These are phyloP conservation scores for Melitaea cinxia DNA, from an alignment of 1,140 invertebrate species.

Conservation along the genomic window DNA sequence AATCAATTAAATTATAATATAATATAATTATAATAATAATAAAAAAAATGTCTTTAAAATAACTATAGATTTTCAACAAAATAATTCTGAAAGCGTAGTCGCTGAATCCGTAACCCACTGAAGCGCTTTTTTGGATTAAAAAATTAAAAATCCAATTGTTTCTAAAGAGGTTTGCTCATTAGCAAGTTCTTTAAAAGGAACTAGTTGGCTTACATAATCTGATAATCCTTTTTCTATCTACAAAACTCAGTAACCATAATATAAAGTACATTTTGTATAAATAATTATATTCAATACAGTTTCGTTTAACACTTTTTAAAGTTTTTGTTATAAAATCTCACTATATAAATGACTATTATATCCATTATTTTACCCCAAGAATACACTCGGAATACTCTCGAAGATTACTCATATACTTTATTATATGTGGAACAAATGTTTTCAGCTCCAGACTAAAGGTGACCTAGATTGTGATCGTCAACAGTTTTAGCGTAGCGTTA, in stretches of 20 bases:
- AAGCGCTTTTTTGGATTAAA: neutral
- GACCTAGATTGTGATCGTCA: conserved; percentile 22
- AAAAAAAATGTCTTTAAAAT: neutral
- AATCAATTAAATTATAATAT: too few relatives aligned
- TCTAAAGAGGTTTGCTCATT: neutral
- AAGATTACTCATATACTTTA: conserved; percentile 12
- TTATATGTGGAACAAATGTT: conserved; percentile 26
- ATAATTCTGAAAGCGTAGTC: neutral
- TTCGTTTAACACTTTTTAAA: too few relatives aligned
- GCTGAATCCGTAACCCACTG: neutral
- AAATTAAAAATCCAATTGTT: neutral
- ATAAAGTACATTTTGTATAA: too few relatives aligned
- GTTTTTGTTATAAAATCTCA: too few relatives aligned
- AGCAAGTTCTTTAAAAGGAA: neutral
- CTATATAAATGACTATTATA: too few relatives aligned
- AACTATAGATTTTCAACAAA: neutral
- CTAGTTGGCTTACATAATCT: too few relatives aligned
- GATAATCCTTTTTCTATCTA: too few relatives aligned
- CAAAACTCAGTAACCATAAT: neutral
- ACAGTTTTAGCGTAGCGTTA: conserved; percentile 8
- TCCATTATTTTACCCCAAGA: conserved; percentile 12
- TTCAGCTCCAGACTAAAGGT: conserved; percentile 21
- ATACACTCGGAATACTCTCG: conserved; percentile 4
- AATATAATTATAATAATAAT: too few relatives aligned
- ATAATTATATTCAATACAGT: too few relatives aligned